Evolutionary conservation across 2,888 invertebrate genomes (phyloP), one percentile per base, ranked within the genome.

Genomic region (Dynastes tityus): DNA sequence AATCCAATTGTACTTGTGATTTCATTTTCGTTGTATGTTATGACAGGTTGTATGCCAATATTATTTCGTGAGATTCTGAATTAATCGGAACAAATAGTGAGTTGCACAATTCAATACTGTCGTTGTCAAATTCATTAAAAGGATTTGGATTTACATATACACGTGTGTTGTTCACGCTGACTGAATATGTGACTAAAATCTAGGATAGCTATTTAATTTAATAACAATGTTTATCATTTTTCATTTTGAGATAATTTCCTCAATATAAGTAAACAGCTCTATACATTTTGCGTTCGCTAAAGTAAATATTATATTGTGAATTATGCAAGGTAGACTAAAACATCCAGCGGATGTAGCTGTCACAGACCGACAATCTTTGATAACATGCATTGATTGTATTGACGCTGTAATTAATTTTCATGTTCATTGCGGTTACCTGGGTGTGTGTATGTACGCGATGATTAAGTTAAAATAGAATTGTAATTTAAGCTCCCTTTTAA

Each of bases 1-100:
- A 77, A 77, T 67, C 27, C 67, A 68, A 68, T 58, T 68, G 77
- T 68, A 68, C 68, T 77, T 29, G 32, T 32, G 63, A 75, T 75
- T 75, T 29, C 75, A 49, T 51, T 45, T 75, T 45, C 40, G 76
- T 45, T 45, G 8, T 11, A 45, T 63, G 55, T 76, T 67, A 76
- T 76, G 76, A 68, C 68, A 76, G 67, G 6, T 37, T 5, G 37
- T 4, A 5, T 5, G 37, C 6, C 37, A 6, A 37, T 37, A 22
- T 6, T 11, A 1, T 45, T 11, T 11, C 2, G 11, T 11, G 8
- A 11, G 45, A 45, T 11, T 2, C 2, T 45, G 11, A 45, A 45
- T 45, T 45, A 8, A 45, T 11, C 11, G 2, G 45, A 45, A 45
- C 11, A 45, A 45, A 45, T 45, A 37, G 5, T 32, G 32, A 37